A percentile compares a stretch with the other conserved stretches of the same genome.
phyloP scores from a whole-genome alignment of 2,888 invertebrate genomes.

The Dione vanillae region DNA sequence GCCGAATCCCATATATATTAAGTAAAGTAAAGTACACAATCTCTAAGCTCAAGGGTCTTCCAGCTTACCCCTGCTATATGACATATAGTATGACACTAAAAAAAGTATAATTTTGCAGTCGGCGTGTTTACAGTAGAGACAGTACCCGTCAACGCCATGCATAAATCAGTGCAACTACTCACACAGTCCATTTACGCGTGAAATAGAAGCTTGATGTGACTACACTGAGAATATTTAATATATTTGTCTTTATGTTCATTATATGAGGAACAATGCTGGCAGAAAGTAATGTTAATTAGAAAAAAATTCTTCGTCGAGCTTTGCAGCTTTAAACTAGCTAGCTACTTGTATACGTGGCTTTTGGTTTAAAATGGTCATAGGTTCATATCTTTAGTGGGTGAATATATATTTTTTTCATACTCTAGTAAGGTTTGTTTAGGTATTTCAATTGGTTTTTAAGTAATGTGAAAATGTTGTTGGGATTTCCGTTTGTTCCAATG shows the following conservation, averaged over 20 bases:
- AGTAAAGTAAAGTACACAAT: no score
- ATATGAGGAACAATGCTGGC: constrained; percentile 8
- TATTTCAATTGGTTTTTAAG: no score
- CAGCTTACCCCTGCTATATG: background rate
- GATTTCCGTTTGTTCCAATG: no score
- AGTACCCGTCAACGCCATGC: constrained; percentile 45
- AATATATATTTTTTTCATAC: background rate
- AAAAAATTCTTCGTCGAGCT: no score
- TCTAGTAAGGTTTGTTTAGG: no score
- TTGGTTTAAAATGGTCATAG: background rate
- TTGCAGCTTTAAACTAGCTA: no score
- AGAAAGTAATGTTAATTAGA: background rate
- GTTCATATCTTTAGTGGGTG: background rate
- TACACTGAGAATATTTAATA: constrained; percentile 20
- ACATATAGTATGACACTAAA: background rate
- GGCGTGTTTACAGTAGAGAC: constrained; percentile 1
- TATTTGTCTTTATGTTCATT: constrained; percentile 21
- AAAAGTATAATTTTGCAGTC: background rate
- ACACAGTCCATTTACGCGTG: constrained; percentile 66
- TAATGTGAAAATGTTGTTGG: no score
- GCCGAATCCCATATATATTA: no score
- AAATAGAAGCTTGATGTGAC: constrained; percentile 51
- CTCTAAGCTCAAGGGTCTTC: no score
- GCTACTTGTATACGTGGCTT: background rate
- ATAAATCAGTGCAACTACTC: constrained; percentile 59